Base-by-base conservation (phyloP, 1,140 invertebrate species). In the Philotrypesis tridentata region DNA sequence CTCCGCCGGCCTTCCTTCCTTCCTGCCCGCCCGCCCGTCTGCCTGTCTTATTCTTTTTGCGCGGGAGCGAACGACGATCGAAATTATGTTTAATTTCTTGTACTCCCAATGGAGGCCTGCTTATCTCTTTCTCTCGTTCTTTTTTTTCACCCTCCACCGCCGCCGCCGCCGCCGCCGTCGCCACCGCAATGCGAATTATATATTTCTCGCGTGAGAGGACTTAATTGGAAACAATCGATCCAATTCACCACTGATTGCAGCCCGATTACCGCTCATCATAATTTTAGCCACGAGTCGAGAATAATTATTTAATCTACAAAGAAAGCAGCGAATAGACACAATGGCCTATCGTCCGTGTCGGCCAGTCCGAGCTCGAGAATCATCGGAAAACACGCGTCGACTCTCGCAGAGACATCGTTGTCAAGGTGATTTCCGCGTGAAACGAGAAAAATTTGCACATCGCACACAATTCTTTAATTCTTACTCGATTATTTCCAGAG, bases 11-110 rank as follows among this genome's bases (percentile, higher is more conserved):
- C 67, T 78, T 65, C 60, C 40, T 55, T 9, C 2, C n/a, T 70
- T n/a, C 9, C 9, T 6, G 27, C 7, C 29, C n/a, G n/a, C n/a
- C n/a, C n/a, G n/a, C n/a, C n/a, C n/a, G n/a, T n/a, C n/a, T n/a
- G n/a, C n/a, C n/a, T n/a, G n/a, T n/a, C n/a, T n/a, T n/a, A n/a
- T 21, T 25, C 21, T 65, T 43, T 23, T 23, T 7, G 23, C 3
- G 23, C 61, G 7, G 17, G 48, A 55, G 21, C 48, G 17, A n/a
- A 55, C 60, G 33, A 33, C 29, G 7, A 25, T 70, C 40, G 25
- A 63, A 80, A 80, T 80, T 73, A 70, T 73, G 79, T 73, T 73
- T 80, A 80, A 73, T 73, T 73, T n/a, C 33, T 80, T 23, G 48
- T 55, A 17, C 48, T 55, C 48, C 27, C 31, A 25, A 55, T 6